phyloP scores from a whole-genome alignment of 2,888 invertebrate species.

The Anticlea derivata region DNA sequence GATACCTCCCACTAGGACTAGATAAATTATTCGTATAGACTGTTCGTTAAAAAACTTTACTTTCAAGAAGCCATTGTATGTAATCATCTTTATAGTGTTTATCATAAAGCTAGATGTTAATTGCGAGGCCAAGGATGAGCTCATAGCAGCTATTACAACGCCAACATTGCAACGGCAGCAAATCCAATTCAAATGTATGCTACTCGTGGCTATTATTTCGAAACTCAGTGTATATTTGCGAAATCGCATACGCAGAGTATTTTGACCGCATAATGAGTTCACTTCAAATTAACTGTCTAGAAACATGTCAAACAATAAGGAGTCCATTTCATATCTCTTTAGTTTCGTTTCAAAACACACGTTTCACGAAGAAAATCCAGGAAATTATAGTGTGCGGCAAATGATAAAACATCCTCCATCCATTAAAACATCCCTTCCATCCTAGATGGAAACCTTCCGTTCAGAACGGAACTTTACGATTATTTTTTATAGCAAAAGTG shows the following conservation, averaged over 20 bases:
- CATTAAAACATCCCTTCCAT: no score
- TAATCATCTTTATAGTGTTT: conserved; percentile 7
- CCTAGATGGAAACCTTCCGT: neutral
- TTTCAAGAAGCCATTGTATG: conserved; percentile 9
- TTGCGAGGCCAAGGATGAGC: conserved; percentile 29
- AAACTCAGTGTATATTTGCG: conserved; percentile 1
- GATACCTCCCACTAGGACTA: no score
- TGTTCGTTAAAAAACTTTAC: neutral
- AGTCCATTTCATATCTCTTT: neutral
- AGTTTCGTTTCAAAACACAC: neutral
- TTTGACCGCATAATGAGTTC: neutral
- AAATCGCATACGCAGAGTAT: neutral
- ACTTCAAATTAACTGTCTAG: neutral
- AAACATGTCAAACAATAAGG: neutral
- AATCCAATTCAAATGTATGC: conserved; percentile 16
- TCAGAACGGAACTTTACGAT: neutral
- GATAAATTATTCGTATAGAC: no score
- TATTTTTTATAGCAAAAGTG: neutral
- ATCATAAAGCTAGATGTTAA: conserved; percentile 19
- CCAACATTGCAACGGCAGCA: conserved; percentile 11
- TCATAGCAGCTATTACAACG: conserved; percentile 21
- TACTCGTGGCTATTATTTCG: conserved; percentile 5
- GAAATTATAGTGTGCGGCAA: conserved; percentile 1
- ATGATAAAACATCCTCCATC: conserved; percentile 2
- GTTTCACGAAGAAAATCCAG: neutral